phyloP scores from a whole-genome alignment of 2,888 invertebrate genomes.

The Temnothorax unifasciatus region DNA sequence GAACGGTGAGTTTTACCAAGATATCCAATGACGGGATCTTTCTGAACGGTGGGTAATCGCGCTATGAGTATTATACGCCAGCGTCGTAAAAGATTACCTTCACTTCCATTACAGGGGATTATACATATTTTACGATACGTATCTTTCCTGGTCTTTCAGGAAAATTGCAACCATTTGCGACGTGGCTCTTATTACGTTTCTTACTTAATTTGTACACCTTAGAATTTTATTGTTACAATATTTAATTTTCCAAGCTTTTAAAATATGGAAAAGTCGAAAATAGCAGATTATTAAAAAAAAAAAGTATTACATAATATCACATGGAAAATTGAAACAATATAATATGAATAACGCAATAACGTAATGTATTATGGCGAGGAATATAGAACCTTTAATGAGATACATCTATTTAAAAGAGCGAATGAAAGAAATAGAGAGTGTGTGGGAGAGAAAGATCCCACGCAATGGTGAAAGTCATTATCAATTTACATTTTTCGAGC shows the following conservation, averaged over 20 bases:
- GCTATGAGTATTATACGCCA: not conserved
- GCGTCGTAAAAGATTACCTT: not conserved
- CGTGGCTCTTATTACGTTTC: not conserved
- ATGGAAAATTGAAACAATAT: no score
- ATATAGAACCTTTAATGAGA: not conserved
- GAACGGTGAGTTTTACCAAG: slow-evolving; percentile 90
- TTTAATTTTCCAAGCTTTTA: not conserved
- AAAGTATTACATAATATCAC: not conserved
- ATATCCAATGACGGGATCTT: not conserved
- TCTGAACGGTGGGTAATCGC: not conserved
- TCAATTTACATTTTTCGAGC: slow-evolving; percentile 6
- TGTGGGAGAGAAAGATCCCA: not conserved
- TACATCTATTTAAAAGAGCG: not conserved
- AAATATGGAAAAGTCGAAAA: not conserved
- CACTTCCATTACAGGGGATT: not conserved
- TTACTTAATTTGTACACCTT: not conserved
- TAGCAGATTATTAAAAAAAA: not conserved
- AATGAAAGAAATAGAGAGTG: not conserved
- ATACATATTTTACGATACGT: slow-evolving; percentile 3
- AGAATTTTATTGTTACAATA: not conserved
- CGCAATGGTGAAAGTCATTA: not conserved
- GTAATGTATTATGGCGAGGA: not conserved
- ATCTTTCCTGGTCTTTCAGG: not conserved
- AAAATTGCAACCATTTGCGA: not conserved
- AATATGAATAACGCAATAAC: not conserved